Evolutionary conservation across 2,888 invertebrate species (phyloP).

Genomic region (Apodemia zela): DNA sequence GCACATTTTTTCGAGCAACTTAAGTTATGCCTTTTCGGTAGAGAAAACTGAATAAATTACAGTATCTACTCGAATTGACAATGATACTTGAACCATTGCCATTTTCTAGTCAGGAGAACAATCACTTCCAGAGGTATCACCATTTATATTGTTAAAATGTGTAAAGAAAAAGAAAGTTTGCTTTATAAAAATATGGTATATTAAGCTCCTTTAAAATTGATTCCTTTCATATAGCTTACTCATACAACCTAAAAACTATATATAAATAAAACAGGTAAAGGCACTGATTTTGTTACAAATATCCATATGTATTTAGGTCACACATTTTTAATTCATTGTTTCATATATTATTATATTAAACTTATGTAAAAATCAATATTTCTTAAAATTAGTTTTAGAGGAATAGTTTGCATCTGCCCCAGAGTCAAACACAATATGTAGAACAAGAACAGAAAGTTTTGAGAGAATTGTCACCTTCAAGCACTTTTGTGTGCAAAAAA

Average conservation of each 20-base stretch:
- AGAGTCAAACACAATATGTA: not conserved
- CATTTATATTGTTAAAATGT: too few relatives aligned
- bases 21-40: too few relatives aligned
- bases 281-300: conserved; percentile 67
- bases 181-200: conserved; percentile 70
- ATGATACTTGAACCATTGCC: too few relatives aligned
- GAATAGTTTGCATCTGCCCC: not conserved
- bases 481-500: not conserved
- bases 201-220: conserved; percentile 56
- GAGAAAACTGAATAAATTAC: too few relatives aligned
- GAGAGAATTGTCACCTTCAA: not conserved
- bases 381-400: not conserved
- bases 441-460: not conserved
- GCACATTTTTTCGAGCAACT: too few relatives aligned
- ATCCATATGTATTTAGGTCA: conserved; percentile 33
- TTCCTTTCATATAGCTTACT: conserved; percentile 68
- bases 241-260: conserved; percentile 54
- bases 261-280: conserved; percentile 59
- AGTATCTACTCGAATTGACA: too few relatives aligned
- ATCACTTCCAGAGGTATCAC: too few relatives aligned
- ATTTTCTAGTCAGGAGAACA: too few relatives aligned
- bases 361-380: conserved; percentile 22
- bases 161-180: not conserved
- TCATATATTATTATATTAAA: conserved; percentile 27
- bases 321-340: conserved; percentile 23